These are phyloP conservation scores for Drosophila austrosaltans DNA, from an alignment of 2,888 invertebrate genomes.

Conservation along the genomic window DNA sequence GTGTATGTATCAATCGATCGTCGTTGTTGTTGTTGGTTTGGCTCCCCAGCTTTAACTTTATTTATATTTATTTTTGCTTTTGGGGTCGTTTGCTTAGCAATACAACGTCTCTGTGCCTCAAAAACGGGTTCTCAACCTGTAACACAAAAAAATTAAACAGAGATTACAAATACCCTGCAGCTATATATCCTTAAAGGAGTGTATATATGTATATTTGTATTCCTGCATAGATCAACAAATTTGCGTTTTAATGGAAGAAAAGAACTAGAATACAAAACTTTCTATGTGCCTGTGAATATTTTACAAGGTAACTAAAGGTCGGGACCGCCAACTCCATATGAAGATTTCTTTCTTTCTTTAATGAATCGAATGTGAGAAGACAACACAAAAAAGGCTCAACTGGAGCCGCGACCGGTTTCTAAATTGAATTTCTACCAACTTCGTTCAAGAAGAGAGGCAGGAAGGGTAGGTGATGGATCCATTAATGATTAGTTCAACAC, in stretches of 20 bases:
- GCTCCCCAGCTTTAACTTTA: conserved; percentile 43
- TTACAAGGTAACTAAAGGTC: background rate
- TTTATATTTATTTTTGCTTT: conserved; percentile 11
- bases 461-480: background rate
- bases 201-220: too few species aligned
- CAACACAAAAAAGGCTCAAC: background rate
- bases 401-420: background rate
- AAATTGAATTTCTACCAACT: background rate
- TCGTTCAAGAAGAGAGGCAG: background rate
- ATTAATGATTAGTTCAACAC: background rate
- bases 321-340: background rate
- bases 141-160: background rate
- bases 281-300: too few species aligned
- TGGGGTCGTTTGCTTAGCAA: conserved; percentile 10
- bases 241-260: too few species aligned
- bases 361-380: conserved; percentile 2
- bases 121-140: conserved; percentile 1
- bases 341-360: conserved; percentile 3
- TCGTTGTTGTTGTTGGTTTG: conserved; percentile 37
- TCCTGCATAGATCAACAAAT: too few species aligned
- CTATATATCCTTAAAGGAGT: too few species aligned
- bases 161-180: background rate
- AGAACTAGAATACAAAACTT: too few species aligned
- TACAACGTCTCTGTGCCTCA: background rate
- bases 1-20: conserved; percentile 49